Conservation (phyloP, 1,140 invertebrate genomes). For the Eupeodes corollae region DNA sequence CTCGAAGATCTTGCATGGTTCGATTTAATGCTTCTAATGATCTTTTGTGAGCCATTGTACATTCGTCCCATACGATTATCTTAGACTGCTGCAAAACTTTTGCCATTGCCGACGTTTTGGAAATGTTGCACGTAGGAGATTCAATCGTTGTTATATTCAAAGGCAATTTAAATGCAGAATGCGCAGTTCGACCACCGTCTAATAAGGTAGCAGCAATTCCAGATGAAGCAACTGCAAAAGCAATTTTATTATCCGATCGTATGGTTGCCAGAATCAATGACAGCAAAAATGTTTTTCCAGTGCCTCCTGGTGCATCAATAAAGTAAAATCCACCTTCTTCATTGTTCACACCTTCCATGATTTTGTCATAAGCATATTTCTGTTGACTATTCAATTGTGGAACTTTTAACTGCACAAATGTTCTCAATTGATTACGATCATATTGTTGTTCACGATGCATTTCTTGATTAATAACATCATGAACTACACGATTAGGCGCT, state of each 20-base stretch:
- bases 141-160: no score
- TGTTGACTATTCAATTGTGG: constrained; percentile 25
- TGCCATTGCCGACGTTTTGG: constrained; percentile 20
- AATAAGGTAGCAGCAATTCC: no score
- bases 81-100: no score
- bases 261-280: no score
- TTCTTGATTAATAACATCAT: constrained; percentile 12
- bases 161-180: no score
- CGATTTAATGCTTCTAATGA: no score
- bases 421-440: constrained; percentile 12
- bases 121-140: constrained; percentile 16
- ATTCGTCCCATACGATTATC: no score
- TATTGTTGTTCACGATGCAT: constrained; percentile 7
- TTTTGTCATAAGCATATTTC: constrained; percentile 25
- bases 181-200: no score
- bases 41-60: no score
- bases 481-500: constrained; percentile 18
- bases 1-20: no score
- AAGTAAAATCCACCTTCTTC: constrained; percentile 10
- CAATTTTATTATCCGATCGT: no score
- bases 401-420: constrained; percentile 23
- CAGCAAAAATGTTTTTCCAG: constrained; percentile 10
- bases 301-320: background rate
- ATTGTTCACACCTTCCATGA: constrained; percentile 28
- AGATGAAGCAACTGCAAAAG: no score